These are phyloP conservation scores for Spilosoma lubricipeda DNA, from an alignment of 2,888 invertebrate genomes.

Conservation along the genomic window DNA sequence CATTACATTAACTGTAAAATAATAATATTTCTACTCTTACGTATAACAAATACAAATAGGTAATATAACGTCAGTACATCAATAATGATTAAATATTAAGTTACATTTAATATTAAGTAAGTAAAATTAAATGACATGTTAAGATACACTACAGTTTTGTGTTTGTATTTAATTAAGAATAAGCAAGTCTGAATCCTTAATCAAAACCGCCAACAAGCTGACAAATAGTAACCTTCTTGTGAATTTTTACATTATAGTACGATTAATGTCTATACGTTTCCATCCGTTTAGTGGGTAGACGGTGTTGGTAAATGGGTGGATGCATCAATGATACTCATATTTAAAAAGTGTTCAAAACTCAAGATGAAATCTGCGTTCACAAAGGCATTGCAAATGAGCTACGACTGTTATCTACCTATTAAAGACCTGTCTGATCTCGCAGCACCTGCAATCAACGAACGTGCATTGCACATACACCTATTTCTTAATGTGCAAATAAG, in stretches of 20 bases:
- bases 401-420: background rate
- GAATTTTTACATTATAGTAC: background rate
- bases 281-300: background rate
- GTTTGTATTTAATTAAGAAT: background rate
- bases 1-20: conserved; percentile 64
- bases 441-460: background rate
- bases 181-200: background rate
- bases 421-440: background rate
- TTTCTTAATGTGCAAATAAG: background rate
- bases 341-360: background rate
- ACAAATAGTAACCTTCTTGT: background rate
- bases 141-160: background rate
- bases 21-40: conserved; percentile 38
- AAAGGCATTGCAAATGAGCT: background rate
- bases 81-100: conserved; percentile 64
- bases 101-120: conserved; percentile 66
- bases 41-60: conserved; percentile 57
- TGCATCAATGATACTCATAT: background rate
- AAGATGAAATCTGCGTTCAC: background rate
- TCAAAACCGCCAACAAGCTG: background rate
- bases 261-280: background rate
- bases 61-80: conserved; percentile 68
- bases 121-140: conserved; percentile 48
- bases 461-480: background rate
- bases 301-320: background rate